Percentiles rank a stretch among this genome's conserved stretches.
Evolutionary conservation across 2,797 vertebrate genomes (phyloP).

Genomic region (Tinamus major): DNA sequence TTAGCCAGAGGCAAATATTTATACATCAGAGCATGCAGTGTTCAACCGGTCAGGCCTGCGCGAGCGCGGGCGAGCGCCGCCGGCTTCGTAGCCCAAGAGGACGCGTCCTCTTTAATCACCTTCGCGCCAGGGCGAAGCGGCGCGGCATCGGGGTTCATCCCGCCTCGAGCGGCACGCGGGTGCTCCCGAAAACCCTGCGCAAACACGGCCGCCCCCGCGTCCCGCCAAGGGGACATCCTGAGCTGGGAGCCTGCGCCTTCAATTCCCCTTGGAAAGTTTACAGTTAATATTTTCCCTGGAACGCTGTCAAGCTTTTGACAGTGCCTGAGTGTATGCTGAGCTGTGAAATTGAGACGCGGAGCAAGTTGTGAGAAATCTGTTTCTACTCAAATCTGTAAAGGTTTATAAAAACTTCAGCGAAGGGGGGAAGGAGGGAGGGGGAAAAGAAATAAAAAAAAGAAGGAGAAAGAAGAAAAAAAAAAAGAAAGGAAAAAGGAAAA

Average conservation of each 20-base stretch:
- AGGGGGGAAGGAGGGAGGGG: slow-evolving; percentile 48
- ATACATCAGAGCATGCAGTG: slow-evolving; percentile 83
- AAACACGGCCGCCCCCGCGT: neutral
- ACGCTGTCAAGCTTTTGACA: slow-evolving; percentile 87
- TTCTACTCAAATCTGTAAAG: slow-evolving; percentile 87
- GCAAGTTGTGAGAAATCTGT: slow-evolving; percentile 89
- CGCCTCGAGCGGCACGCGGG: slow-evolving; percentile 32
- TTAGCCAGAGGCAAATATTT: slow-evolving; percentile 92
- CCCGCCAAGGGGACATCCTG: slow-evolving; percentile 63
- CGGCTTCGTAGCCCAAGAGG: slow-evolving; percentile 55
- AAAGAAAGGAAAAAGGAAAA: neutral
- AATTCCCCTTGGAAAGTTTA: slow-evolving; percentile 85
- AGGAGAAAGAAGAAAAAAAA: neutral
- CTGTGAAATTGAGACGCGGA: slow-evolving; percentile 84
- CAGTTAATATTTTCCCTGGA: slow-evolving; percentile 93
- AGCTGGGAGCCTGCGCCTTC: slow-evolving; percentile 67
- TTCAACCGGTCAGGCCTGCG: slow-evolving; percentile 83
- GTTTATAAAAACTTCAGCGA: slow-evolving; percentile 78
- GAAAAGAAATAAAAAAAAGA: neutral
- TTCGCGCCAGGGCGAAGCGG: slow-evolving; percentile 15
- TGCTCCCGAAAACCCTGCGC: neutral
- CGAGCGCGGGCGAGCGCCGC: slow-evolving; percentile 47
- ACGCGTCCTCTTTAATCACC: slow-evolving; percentile 52
- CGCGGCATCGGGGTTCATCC: slow-evolving; percentile 44
- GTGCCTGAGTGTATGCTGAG: slow-evolving; percentile 84